Evolutionary conservation across 2,797 vertebrate species (phyloP).

Genomic region (Apogon talboti): DNA sequence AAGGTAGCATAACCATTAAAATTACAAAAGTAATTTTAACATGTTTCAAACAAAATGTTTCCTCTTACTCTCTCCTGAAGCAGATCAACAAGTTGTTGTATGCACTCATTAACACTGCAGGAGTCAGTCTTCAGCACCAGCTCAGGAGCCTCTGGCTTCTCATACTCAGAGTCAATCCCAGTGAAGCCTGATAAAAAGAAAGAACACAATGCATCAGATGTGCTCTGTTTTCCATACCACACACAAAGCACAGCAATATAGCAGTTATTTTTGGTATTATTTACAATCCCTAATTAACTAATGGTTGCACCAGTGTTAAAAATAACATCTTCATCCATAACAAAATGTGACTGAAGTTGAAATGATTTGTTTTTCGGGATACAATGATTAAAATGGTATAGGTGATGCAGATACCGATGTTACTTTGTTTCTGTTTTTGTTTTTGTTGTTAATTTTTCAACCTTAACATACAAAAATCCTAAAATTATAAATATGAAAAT

Average conservation of each 20-base stretch:
- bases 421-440: too few species aligned
- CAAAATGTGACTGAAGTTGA: neutral
- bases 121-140: conserved; percentile 97
- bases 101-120: conserved; percentile 94
- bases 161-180: conserved; percentile 97
- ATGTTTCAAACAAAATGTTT: neutral
- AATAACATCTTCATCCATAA: neutral
- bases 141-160: conserved; percentile 96
- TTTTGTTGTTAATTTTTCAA: too few species aligned
- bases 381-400: too few species aligned
- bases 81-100: conserved; percentile 96
- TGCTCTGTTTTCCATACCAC: neutral
- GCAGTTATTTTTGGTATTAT: neutral
- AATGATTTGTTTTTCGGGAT: neutral
- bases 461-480: too few species aligned
- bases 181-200: conserved; percentile 88
- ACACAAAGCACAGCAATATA: neutral
- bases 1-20: neutral
- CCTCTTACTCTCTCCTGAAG: conserved; percentile 93
- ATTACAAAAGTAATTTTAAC: neutral
- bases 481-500: too few species aligned
- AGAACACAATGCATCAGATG: neutral
- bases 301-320: neutral
- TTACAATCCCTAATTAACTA: neutral
- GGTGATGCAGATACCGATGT: too few species aligned